Conservation (phyloP, 2,888 invertebrate species). For the Melitaea athalia region DNA sequence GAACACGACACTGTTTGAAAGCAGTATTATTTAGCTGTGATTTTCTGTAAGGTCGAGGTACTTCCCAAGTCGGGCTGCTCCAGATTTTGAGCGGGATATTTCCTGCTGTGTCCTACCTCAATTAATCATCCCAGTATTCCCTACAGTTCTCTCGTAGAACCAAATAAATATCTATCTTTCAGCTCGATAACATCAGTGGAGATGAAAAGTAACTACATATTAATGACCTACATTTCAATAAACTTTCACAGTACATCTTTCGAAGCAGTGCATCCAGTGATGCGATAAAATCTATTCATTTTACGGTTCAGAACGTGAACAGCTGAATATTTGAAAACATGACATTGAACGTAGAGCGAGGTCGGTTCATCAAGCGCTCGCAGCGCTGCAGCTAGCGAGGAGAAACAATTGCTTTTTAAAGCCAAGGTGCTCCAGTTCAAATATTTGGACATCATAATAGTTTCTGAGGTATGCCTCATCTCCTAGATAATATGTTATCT, state of each 20-base stretch:
- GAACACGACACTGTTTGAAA: too few species aligned
- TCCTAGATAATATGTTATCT: too few species aligned
- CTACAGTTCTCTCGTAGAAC: too few species aligned
- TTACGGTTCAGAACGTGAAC: slow-evolving; percentile 19
- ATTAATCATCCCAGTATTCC: too few species aligned
- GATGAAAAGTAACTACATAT: too few species aligned
- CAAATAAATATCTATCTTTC: not conserved
- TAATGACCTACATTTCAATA: not conserved
- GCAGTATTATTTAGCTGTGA: too few species aligned
- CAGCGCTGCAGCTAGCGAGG: slow-evolving; percentile 26
- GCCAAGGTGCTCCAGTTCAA: slow-evolving; percentile 31
- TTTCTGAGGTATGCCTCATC: slow-evolving; percentile 4
- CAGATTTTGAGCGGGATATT: too few species aligned
- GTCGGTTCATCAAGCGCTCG: slow-evolving; percentile 35
- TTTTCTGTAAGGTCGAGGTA: too few species aligned
- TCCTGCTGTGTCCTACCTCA: too few species aligned
- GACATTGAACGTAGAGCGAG: slow-evolving; percentile 36
- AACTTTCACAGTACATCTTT: not conserved
- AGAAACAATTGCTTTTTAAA: slow-evolving; percentile 34
- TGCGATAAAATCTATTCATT: slow-evolving; percentile 30
- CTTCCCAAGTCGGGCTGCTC: too few species aligned
- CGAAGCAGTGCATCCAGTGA: slow-evolving; percentile 13
- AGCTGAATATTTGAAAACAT: slow-evolving; percentile 26
- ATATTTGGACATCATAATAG: not conserved
- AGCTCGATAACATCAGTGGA: too few species aligned